phyloP scores from a whole-genome alignment of 2,113 vertebrate genomes.

The Sinosuthora webbiana region DNA sequence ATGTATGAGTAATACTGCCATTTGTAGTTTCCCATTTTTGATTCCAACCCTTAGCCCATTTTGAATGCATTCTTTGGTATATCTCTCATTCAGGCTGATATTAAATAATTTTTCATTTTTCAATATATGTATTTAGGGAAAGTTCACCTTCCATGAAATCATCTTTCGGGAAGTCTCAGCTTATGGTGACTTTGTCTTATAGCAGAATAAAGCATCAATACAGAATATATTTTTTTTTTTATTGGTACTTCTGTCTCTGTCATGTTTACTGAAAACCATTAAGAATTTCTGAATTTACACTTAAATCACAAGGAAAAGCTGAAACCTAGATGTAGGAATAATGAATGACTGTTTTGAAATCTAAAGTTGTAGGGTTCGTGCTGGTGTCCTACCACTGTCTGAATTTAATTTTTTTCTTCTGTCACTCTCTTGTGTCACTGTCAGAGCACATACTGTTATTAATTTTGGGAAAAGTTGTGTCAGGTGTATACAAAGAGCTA shows the following conservation, averaged over 20 bases:
- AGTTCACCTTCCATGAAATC: neutral
- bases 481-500: neutral
- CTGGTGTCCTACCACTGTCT: neutral
- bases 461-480: slow-evolving; percentile 1
- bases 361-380: neutral
- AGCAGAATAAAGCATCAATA: neutral
- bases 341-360: neutral
- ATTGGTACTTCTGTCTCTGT: neutral
- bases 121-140: neutral
- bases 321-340: neutral
- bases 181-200: neutral
- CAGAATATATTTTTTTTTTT: neutral
- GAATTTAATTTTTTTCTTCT: slow-evolving; percentile 12
- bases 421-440: neutral
- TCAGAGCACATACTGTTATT: neutral
- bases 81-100: neutral
- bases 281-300: neutral
- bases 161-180: neutral
- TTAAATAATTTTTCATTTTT: neutral
- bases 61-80: neutral
- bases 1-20: neutral
- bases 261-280: neutral
- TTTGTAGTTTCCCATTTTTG: neutral
- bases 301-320: neutral
- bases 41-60: neutral